Evolutionary conservation across 2,797 vertebrate species (phyloP), one percentile per base, ranked within the genome.

Genomic region (Melanotaenia nigrans): DNA sequence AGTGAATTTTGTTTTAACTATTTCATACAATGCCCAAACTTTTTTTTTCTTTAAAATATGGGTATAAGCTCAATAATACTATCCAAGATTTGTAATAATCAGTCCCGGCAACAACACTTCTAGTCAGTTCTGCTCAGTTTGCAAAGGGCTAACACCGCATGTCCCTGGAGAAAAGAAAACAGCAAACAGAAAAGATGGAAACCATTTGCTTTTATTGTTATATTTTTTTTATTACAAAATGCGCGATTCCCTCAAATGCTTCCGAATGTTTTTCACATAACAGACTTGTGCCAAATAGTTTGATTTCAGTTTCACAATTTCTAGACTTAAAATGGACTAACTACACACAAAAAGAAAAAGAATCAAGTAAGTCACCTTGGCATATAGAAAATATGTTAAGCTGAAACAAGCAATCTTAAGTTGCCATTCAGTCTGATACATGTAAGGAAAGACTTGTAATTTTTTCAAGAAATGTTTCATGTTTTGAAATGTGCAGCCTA

Each of bases 291-390:
- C 86, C 84, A 90, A 87, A 91, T 86, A 87, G 90, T 91, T 93
- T 86, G 93, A 79, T 84, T 91, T 84, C 93, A 96, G 92, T 93
- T 94, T 96, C 92, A 93, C 89, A 70, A 93, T 94, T 95, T 94
- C 93, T 93, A 94, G 90, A 95, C 78, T 92, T 92, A 94, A 93
- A 92, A 95, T 83, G 93, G 87, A 95, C 88, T 86, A 90, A 84
- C 80, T 89, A 92, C 65, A 84, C 64, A 85, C 71, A 69, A 68
- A 47, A 73, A 56, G 65, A 65, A 65, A 68, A 65, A 78, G 65
- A 82, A 89, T 93, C 90, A 92, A 94, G 90, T 91, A 90, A 89
- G 85, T 91, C 89, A 91, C 87, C 88, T 91, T 86, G 90, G 91
- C 91, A 86, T 88, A 69, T 73, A 76, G 79, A 85, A 68, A 61